A percentile compares a stretch with the other conserved stretches of the same genome.
Conservation (phyloP, 2,113 vertebrate species). For the Scomber japonicus region DNA sequence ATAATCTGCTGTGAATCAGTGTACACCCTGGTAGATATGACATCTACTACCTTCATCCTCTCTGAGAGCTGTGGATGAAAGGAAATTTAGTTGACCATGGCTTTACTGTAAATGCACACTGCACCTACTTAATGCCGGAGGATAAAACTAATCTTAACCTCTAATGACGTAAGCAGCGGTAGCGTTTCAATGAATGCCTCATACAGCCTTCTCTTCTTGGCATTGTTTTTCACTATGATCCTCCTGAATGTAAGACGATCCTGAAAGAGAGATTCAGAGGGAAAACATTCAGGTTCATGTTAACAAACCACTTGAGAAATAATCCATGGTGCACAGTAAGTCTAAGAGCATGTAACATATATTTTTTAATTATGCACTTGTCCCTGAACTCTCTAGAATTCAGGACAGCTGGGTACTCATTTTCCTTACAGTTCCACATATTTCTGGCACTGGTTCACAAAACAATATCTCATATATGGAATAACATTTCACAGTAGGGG, state of each 20-base stretch:
- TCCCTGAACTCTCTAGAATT: background rate
- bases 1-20: conserved; percentile 95
- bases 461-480: conserved; percentile 20
- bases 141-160: conserved; percentile 84
- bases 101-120: background rate
- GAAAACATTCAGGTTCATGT: background rate
- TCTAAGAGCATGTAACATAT: background rate
- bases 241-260: conserved; percentile 89
- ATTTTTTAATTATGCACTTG: background rate
- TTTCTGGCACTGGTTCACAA: background rate
- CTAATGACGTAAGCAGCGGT: conserved; percentile 97
- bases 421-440: conserved; percentile 4
- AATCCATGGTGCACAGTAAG: background rate
- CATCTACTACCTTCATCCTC: conserved; percentile 98
- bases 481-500: conserved; percentile 20
- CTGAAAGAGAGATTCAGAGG: conserved; percentile 59
- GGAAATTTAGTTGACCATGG: conserved; percentile 27
- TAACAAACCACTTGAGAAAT: background rate
- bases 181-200: conserved; percentile 98
- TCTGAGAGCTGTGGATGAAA: conserved; percentile 89
- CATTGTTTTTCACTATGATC: conserved; percentile 99
- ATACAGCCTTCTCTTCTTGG: conserved; percentile 97
- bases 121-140: background rate
- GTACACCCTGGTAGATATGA: conserved; percentile 94
- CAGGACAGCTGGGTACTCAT: background rate